These are phyloP conservation scores for Holocentrus rufus DNA, from an alignment of 2,797 vertebrate genomes.

Conservation along the genomic window DNA sequence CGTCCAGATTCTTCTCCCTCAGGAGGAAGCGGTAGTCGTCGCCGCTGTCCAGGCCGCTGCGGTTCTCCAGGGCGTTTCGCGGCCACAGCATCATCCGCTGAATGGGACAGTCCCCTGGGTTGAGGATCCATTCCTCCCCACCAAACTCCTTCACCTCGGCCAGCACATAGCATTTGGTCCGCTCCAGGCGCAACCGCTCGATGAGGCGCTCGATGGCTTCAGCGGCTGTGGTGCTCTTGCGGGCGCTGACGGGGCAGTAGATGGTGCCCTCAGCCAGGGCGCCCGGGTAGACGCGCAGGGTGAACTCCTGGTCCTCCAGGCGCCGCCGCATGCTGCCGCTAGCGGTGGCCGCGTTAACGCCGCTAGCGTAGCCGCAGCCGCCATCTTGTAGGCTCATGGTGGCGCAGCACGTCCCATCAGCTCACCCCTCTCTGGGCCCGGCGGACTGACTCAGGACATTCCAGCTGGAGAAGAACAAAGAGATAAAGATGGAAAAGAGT, in stretches of 20 bases:
- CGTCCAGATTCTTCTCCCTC: slow-evolving; percentile 95
- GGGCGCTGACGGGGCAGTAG: slow-evolving; percentile 92
- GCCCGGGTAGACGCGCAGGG: slow-evolving; percentile 92
- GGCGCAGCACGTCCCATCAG: slow-evolving; percentile 92
- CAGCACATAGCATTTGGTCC: slow-evolving; percentile 92
- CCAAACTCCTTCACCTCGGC: slow-evolving; percentile 98
- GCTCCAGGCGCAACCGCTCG: slow-evolving; percentile 88
- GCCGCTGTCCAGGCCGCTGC: slow-evolving; percentile 80
- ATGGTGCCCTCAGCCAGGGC: slow-evolving; percentile 93
- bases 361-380: slow-evolving; percentile 82
- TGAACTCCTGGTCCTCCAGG: slow-evolving; percentile 94
- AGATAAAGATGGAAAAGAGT: slow-evolving; percentile 2
- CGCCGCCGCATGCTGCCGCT: slow-evolving; percentile 87
- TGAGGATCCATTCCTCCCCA: slow-evolving; percentile 98
- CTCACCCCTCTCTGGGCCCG: slow-evolving; percentile 73
- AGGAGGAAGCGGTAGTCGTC: slow-evolving; percentile 97
- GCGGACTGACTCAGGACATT: slow-evolving; percentile 84
- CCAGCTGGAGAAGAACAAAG: slow-evolving; percentile 72
- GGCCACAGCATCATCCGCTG: slow-evolving; percentile 99
- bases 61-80: slow-evolving; percentile 92
- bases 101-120: slow-evolving; percentile 94
- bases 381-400: slow-evolving; percentile 97
- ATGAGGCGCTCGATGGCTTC: slow-evolving; percentile 95
- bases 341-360: slow-evolving; percentile 68
- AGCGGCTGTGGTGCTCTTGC: slow-evolving; percentile 91